These are phyloP conservation scores for Vespertilio murinus DNA, from an alignment of 2,797 vertebrate species.

Conservation along the genomic window DNA sequence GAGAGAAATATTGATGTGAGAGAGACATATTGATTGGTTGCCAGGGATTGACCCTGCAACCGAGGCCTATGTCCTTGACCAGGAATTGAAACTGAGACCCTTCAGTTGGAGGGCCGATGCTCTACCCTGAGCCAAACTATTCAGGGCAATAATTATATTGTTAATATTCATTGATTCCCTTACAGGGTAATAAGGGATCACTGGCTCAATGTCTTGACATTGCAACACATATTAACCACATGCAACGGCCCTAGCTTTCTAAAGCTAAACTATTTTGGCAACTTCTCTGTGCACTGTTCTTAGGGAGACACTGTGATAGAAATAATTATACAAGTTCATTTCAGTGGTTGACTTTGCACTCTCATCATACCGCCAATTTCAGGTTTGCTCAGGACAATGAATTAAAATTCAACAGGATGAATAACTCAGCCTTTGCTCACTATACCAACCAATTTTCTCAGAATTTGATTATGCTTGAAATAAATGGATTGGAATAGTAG, in stretches of 20 bases:
- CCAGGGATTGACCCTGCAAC: background rate
- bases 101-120: too few species aligned
- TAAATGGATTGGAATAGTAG: slow-evolving; percentile 75
- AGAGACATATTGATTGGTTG: background rate
- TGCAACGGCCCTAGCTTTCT: background rate
- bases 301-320: background rate
- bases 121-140: background rate
- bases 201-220: background rate
- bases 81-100: background rate
- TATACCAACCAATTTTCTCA: slow-evolving; percentile 72
- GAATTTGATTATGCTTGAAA: slow-evolving; percentile 75
- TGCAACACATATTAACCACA: background rate
- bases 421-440: slow-evolving; percentile 45
- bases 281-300: background rate
- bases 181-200: background rate
- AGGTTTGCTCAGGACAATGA: slow-evolving; percentile 68
- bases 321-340: slow-evolving; percentile 55
- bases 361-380: slow-evolving; percentile 57
- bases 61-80: background rate
- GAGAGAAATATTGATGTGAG: background rate
- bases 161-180: background rate
- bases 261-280: slow-evolving; percentile 24
- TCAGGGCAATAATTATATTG: background rate
- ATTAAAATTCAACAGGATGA: slow-evolving; percentile 72
- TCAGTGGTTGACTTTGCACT: slow-evolving; percentile 46